phyloP scores from a whole-genome alignment of 1,140 invertebrate genomes.

The Zeugodacus cucurbitae region DNA sequence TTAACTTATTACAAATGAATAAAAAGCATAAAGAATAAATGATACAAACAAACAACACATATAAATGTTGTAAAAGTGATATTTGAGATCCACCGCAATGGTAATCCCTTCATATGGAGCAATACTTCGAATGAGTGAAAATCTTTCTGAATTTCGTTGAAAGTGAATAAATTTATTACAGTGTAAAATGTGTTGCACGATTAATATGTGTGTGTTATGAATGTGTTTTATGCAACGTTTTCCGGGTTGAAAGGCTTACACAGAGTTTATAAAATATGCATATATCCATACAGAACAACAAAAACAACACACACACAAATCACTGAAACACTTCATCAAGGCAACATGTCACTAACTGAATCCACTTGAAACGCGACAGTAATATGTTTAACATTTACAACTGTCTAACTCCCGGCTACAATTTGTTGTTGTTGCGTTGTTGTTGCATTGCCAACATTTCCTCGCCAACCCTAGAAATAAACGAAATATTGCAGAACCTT shows the following conservation, averaged over 20 bases:
- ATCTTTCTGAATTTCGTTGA: too few species aligned
- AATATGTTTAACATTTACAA: constrained; percentile 2
- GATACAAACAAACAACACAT: neutral
- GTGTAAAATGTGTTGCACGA: too few species aligned
- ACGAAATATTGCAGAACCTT: neutral
- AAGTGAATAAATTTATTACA: too few species aligned
- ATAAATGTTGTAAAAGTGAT: neutral
- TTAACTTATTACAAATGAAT: neutral
- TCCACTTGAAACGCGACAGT: neutral
- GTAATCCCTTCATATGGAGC: too few species aligned
- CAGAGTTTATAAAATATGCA: too few species aligned
- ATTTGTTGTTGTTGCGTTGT: neutral
- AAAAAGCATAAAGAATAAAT: neutral
- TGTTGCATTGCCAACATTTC: neutral
- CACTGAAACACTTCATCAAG: neutral
- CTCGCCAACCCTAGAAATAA: neutral
- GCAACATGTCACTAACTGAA: neutral
- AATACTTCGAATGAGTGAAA: too few species aligned
- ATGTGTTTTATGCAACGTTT: too few species aligned
- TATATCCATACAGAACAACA: too few species aligned
- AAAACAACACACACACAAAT: too few species aligned
- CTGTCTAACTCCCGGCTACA: neutral
- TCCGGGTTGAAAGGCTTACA: too few species aligned
- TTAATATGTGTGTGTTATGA: too few species aligned
- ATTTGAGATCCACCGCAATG: neutral